phyloP scores from a whole-genome alignment of 2,113 vertebrate genomes.

The Percopsis transmontana region DNA sequence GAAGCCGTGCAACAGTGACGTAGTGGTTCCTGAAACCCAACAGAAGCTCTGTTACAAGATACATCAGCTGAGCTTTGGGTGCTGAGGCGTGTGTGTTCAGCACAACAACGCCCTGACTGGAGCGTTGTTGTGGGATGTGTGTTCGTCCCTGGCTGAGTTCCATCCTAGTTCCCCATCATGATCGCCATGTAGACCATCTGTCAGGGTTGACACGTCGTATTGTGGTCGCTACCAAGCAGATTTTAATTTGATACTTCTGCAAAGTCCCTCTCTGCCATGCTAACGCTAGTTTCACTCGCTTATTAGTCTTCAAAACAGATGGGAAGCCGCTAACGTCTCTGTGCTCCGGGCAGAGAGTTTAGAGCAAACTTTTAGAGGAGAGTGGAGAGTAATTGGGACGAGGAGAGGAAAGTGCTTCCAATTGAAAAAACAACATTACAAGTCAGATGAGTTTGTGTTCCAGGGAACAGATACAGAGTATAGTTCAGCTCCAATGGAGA shows the following conservation, averaged over 20 bases:
- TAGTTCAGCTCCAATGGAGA: too few species aligned
- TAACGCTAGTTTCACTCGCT: slow-evolving; percentile 25
- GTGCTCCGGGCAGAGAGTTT: slow-evolving; percentile 1
- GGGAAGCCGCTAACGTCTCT: slow-evolving; percentile 20
- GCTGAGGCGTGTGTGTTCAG: too few species aligned
- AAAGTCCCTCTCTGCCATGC: slow-evolving; percentile 12
- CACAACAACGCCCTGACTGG: too few species aligned
- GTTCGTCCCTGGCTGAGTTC: too few species aligned
- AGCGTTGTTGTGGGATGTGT: too few species aligned
- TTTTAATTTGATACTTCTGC: slow-evolving; percentile 42
- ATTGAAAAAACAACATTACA: neutral
- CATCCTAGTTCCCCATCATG: slow-evolving; percentile 23
- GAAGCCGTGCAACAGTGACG: too few species aligned
- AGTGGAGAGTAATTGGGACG: neutral
- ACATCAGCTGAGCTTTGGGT: too few species aligned
- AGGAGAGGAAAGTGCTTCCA: slow-evolving; percentile 5
- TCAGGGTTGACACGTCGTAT: slow-evolving; percentile 49
- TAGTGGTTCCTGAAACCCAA: too few species aligned
- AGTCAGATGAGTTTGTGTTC: too few species aligned
- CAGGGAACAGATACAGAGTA: too few species aligned
- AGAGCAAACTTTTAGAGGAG: neutral
- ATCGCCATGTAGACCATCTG: slow-evolving; percentile 60
- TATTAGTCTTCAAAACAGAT: slow-evolving; percentile 52
- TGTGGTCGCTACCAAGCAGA: slow-evolving; percentile 44
- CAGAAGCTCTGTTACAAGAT: too few species aligned